These are phyloP conservation scores for Pilophorus perplexus DNA, from an alignment of 2,888 invertebrate genomes.

Conservation along the genomic window DNA sequence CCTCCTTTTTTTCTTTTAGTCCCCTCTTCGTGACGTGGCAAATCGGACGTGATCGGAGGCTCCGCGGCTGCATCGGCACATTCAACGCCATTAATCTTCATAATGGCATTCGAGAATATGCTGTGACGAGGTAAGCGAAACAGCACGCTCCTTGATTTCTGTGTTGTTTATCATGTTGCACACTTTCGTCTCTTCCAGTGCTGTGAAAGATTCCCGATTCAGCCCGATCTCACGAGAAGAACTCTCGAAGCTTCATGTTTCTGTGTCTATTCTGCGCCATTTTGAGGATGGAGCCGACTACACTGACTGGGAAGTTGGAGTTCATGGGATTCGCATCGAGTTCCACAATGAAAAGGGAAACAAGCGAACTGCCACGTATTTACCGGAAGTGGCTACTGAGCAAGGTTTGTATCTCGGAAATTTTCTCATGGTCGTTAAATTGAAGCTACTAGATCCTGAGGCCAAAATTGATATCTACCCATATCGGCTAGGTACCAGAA, in stretches of 20 bases:
- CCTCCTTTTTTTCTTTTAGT: constrained; percentile 59
- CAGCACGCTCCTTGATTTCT: too few species aligned
- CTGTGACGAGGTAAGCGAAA: constrained; percentile 78
- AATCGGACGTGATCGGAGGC: constrained; percentile 89
- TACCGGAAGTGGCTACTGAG: constrained; percentile 96
- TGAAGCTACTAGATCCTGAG: too few species aligned
- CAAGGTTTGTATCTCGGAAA: constrained; percentile 84
- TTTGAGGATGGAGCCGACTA: constrained; percentile 95
- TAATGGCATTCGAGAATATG: constrained; percentile 91
- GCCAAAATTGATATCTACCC: too few species aligned
- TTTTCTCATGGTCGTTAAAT: too few species aligned
- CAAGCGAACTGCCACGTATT: constrained; percentile 94
- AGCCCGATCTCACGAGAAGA: constrained; percentile 92
- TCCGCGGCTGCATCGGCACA: constrained; percentile 98
- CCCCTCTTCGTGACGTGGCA: constrained; percentile 99
- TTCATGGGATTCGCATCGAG: constrained; percentile 97
- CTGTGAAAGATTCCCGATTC: constrained; percentile 96
- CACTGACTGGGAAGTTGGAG: constrained; percentile 95
- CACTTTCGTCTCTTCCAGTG: constrained; percentile 59
- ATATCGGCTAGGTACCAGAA: too few species aligned
- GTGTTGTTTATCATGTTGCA: constrained; percentile 13
- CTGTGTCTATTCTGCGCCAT: constrained; percentile 92
- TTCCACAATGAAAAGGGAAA: constrained; percentile 90
- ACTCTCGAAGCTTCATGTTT: constrained; percentile 85
- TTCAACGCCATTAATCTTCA: constrained; percentile 96